Conservation (phyloP, 2,797 vertebrate genomes). For the Pelodytes ibericus region DNA sequence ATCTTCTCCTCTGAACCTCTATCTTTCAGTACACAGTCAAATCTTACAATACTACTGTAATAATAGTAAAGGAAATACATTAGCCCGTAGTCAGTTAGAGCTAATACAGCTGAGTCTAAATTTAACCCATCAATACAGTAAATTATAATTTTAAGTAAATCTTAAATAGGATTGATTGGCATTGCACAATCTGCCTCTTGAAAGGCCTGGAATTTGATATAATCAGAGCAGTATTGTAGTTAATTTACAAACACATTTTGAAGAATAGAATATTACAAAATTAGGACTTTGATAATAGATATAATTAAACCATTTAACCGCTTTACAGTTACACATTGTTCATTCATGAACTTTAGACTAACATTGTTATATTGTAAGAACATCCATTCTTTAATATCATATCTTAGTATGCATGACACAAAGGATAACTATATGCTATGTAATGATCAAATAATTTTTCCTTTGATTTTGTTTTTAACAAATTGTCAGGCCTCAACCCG, state of each 20-base stretch:
- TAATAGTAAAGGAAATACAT: background rate
- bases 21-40: background rate
- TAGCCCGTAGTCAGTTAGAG: background rate
- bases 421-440: no score
- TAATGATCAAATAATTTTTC: no score
- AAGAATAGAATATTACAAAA: background rate
- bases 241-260: constrained; percentile 7
- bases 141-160: constrained; percentile 1
- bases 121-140: background rate
- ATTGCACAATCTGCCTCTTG: background rate
- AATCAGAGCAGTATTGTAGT: constrained; percentile 18
- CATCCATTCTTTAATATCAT: background rate
- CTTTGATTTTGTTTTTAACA: no score
- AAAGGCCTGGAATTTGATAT: constrained; percentile 1
- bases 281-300: constrained; percentile 12
- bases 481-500: no score
- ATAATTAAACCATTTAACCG: constrained; percentile 9
- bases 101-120: background rate
- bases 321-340: background rate
- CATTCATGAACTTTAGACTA: background rate
- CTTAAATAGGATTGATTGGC: background rate
- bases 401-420: no score
- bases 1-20: background rate
- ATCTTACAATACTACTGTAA: no score
- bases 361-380: background rate